Evolutionary conservation across 1,140 invertebrate species (phyloP).

Genomic region (Bombus pascuorum): DNA sequence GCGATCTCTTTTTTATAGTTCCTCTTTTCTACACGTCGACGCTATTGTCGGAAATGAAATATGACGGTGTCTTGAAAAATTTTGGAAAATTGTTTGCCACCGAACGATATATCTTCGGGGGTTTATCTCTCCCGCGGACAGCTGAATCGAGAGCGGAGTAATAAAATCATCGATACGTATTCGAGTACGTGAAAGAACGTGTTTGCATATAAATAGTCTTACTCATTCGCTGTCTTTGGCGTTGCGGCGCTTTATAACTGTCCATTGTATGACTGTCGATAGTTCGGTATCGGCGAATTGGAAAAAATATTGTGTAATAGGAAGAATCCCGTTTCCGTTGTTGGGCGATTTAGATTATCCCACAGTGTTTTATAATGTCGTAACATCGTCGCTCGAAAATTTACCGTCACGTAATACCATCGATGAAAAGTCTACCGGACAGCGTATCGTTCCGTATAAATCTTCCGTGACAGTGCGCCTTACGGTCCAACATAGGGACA

Average conservation of each 20-base stretch:
- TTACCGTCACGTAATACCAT: not conserved
- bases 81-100: constrained; percentile 47
- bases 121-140: constrained; percentile 30
- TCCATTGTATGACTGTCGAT: constrained; percentile 23
- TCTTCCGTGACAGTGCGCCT: constrained; percentile 14
- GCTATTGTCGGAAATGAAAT: constrained; percentile 35
- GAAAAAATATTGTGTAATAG: not conserved
- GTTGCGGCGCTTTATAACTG: constrained; percentile 18
- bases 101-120: constrained; percentile 36
- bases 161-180: constrained; percentile 52
- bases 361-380: not conserved
- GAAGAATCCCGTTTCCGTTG: not conserved
- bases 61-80: constrained; percentile 53
- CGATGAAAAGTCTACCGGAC: constrained; percentile 9
- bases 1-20: not conserved
- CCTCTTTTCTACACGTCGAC: not conserved
- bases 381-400: not conserved
- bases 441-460: constrained; percentile 14
- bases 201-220: constrained; percentile 54
- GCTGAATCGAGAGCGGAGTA: constrained; percentile 35
- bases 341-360: not conserved
- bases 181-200: constrained; percentile 28
- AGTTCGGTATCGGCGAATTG: not conserved
- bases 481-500: not conserved
- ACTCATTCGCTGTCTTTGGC: constrained; percentile 13